These are phyloP conservation scores for Psittacus erithacus DNA, from an alignment of 2,113 vertebrate species.

Conservation along the genomic window DNA sequence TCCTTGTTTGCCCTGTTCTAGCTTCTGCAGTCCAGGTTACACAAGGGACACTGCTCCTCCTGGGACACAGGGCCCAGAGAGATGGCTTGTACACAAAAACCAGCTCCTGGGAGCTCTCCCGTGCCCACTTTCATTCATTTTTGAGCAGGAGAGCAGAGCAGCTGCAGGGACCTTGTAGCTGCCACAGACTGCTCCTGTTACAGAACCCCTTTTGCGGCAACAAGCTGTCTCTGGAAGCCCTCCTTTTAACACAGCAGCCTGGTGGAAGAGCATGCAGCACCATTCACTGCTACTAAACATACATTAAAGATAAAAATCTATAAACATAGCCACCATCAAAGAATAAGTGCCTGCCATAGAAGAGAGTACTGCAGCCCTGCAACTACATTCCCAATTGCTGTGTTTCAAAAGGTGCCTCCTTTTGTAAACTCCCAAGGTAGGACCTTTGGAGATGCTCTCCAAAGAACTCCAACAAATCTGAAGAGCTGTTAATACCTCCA, in stretches of 20 bases:
- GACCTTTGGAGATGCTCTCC: background rate
- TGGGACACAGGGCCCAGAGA: background rate
- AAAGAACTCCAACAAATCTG: background rate
- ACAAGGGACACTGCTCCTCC: background rate
- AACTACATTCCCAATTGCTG: rapidly evolving
- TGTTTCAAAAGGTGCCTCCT: background rate
- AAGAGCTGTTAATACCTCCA: background rate
- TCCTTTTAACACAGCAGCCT: background rate
- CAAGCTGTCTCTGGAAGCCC: background rate
- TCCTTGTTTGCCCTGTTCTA: background rate
- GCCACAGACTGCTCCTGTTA: background rate
- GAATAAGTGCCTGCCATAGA: background rate
- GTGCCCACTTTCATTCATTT: background rate
- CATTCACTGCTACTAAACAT: background rate
- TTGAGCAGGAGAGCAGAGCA: background rate
- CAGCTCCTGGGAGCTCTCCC: background rate
- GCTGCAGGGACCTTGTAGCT: background rate
- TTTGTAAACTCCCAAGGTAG: background rate
- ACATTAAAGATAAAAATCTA: background rate
- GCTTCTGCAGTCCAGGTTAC: background rate
- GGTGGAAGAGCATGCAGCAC: background rate
- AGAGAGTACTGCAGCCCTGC: background rate
- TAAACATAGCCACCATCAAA: background rate
- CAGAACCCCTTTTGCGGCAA: background rate
- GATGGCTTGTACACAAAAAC: background rate